Evolutionary conservation across 2,888 invertebrate species (phyloP), one percentile per base, ranked within the genome.

Genomic region (Melinopterus prodromus): DNA sequence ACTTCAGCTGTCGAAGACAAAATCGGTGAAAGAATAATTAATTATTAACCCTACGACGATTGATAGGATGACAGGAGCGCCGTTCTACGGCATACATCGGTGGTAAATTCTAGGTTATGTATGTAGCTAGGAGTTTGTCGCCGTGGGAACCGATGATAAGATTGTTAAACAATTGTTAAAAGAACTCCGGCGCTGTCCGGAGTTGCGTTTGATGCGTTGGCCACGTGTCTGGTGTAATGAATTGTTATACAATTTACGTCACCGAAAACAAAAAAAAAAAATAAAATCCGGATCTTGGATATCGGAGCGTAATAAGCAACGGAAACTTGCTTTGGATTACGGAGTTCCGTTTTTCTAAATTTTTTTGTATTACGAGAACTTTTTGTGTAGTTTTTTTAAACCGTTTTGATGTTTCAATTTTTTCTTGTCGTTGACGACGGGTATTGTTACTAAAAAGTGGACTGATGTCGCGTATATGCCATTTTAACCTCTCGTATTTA

Each of bases 201-300:
- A 53, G 26, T 26, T 53, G 5, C 12, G 53, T 53, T 12, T 12
- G 53, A 26, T 26, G 53, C 53, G 53, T 9, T 53, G 53, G 9
- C 53, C 1, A 9, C 53, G 7, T 26, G 26, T 26, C 26, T 12
- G 53, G 53, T 53, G 53, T 53, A 53, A 53, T 53, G 12, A 53
- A 53, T 53, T 53, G 53, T 53, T 53, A 53, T 53, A 53, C 53
- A 53, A 53, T 53, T 53, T 53, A 53, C 53, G 53, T 53, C 53
- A 53, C 53, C 53, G 53, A 7, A 7, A 7, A 7, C 53, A 53
- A 53, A 53, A 53, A 53, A 53, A 2, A 53, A 38, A 38, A 38
- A 6, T 38, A 38, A n/a, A 26, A 26, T 26, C 26, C 26, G 2
- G 26, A 26, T 26, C 26, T 26, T 26, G 26, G 3, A 26, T 26